A percentile compares a stretch with the other conserved stretches of the same genome.
Conservation (phyloP, 2,797 vertebrate species). For the Lithobates sylvaticus region DNA sequence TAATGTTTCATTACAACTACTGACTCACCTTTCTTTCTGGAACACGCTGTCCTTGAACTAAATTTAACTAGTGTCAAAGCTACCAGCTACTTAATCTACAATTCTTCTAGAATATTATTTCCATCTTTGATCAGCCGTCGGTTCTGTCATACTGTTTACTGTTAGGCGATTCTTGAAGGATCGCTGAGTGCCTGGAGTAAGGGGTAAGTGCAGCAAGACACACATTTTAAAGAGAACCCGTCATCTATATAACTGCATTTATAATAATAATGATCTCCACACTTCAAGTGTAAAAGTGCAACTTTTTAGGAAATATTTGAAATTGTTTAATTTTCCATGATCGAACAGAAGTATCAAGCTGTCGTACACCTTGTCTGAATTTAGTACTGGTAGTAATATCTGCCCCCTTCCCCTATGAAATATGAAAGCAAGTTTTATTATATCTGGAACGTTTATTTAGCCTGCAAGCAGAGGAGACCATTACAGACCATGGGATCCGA, state of each 20-base stretch:
- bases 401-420: no score
- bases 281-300: no score
- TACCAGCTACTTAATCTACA: conserved; percentile 26
- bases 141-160: background rate
- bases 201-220: background rate
- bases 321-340: background rate
- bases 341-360: background rate
- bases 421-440: no score
- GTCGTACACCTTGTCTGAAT: background rate
- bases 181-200: background rate
- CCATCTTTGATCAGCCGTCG: conserved; percentile 18
- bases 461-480: no score
- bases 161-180: background rate
- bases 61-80: conserved; percentile 34
- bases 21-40: conserved; percentile 44
- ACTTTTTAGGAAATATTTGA: no score
- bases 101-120: conserved; percentile 1
- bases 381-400: background rate
- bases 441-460: no score
- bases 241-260: no score
- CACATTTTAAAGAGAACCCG: background rate
- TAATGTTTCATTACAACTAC: conserved; percentile 25
- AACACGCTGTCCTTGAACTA: conserved; percentile 42
- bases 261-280: no score
- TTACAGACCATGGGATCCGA: no score